Evolutionary conservation across 2,888 invertebrate species (phyloP).

Genomic region (Cantharis rustica): DNA sequence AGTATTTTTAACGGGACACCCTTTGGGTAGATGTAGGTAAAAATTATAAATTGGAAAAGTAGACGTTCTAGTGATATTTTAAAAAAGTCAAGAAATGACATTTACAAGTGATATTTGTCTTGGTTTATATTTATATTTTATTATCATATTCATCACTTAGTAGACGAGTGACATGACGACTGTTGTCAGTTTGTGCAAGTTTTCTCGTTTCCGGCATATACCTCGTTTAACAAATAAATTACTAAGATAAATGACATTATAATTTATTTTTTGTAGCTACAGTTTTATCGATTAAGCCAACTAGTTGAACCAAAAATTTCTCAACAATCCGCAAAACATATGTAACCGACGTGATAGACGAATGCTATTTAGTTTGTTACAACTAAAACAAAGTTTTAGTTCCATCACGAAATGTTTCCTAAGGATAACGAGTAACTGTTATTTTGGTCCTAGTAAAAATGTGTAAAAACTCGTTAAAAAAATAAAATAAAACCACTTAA

Average conservation of each 20-base stretch:
- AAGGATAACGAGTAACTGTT: constrained; percentile 34
- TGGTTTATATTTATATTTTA: constrained; percentile 44
- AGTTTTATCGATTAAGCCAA: constrained; percentile 29
- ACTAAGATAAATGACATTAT: constrained; percentile 44
- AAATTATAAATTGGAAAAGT: neutral
- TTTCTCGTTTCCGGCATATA: constrained; percentile 37
- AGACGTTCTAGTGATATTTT: neutral
- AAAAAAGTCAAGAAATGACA: constrained; percentile 10
- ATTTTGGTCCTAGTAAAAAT: constrained; percentile 16
- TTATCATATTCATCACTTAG: constrained; percentile 45
- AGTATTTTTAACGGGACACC: neutral
- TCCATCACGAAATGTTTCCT: constrained; percentile 37
- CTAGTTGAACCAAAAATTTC: constrained; percentile 8
- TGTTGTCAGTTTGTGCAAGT: constrained; percentile 39
- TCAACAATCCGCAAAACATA: constrained; percentile 16
- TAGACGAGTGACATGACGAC: constrained; percentile 41
- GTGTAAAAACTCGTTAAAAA: neutral
- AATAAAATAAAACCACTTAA: constrained; percentile 8
- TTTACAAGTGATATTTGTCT: constrained; percentile 24
- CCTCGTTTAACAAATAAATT: constrained; percentile 42
- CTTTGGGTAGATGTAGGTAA: neutral
- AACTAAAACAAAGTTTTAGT: constrained; percentile 37
- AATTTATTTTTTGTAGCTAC: constrained; percentile 39
- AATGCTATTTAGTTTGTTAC: constrained; percentile 32
- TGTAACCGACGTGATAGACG: constrained; percentile 26